Conservation (phyloP, 92 coral and sea anemone genomes). For the Montipora capitata region DNA sequence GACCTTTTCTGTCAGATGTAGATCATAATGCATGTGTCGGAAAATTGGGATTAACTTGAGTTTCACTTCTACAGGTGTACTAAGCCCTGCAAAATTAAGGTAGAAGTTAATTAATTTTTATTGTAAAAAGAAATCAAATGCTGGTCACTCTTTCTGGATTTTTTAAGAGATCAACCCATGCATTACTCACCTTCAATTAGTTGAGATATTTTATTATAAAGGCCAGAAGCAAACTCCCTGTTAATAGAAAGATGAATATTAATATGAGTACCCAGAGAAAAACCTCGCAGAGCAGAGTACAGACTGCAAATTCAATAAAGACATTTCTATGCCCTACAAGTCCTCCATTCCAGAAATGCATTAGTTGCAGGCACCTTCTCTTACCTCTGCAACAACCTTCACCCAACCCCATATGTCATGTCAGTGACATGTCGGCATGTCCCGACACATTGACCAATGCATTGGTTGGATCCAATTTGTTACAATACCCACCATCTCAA, state of each 20-base stretch:
- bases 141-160: too few relatives aligned
- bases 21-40: constrained; percentile 93
- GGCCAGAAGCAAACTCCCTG: constrained; percentile 98
- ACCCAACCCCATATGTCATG: too few relatives aligned
- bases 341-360: too few relatives aligned
- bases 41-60: constrained; percentile 94
- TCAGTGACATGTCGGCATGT: too few relatives aligned
- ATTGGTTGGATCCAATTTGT: too few relatives aligned
- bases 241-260: neutral
- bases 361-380: too few relatives aligned
- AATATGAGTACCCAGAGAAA: too few relatives aligned
- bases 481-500: too few relatives aligned
- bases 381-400: too few relatives aligned
- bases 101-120: neutral
- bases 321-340: neutral
- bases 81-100: constrained; percentile 77
- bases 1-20: constrained; percentile 80
- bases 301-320: neutral
- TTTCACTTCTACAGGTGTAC: constrained; percentile 96
- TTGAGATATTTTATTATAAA: constrained; percentile 89
- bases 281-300: too few relatives aligned
- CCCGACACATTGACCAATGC: too few relatives aligned
- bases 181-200: constrained; percentile 89
- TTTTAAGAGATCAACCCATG: too few relatives aligned
- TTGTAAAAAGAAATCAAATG: neutral